Base-by-base conservation (phyloP, 2,888 invertebrate species). In the Nemoura dubitans region DNA sequence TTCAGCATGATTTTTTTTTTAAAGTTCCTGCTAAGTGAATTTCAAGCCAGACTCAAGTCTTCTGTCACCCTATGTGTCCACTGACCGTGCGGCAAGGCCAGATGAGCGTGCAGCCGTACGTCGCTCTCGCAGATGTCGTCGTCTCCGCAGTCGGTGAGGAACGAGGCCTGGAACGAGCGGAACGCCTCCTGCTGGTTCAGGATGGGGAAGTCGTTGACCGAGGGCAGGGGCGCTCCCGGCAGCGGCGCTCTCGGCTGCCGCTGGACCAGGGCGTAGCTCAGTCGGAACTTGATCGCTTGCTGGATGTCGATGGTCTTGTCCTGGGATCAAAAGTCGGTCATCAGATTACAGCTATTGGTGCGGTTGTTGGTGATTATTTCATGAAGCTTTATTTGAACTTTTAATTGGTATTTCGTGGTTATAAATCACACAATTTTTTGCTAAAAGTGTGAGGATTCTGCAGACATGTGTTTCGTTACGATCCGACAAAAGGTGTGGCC, bases 111-210 rank as follows among this genome's bases (percentile, higher is more conserved):
- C 0, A 98, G 92, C 76, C 94, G 92, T 83, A 98, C 92, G 90
- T 97, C 94, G 89, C 98, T 98, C 90, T 96, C 94, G 90, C 98
- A 99, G 27, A 96, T 93, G 89, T 97, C 97, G 90, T 98, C 97
- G 0, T 93, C 92, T 0, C 98, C 98, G 90, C 98, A 98, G 90
- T 98, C 97, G 91, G 98, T 98, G 89, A 97, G 95, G 93, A 98
- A 97, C 82, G 95, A 96, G 0, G 97, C 98, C 89, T 95, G 94
- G 90, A 98, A 97, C 43, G 95, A 93, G 87, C 95, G 95, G 42
- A 95, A 94, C 0, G 97, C 97, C 90, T 95, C 95, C 82, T 97
- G 96, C 88, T 97, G 96, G 91, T 98, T 98, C 86, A 99, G 92
- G 82, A 99, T 97, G 0, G 98, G 98, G 90, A 95, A 96, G 89